phyloP scores from a whole-genome alignment of 2,888 invertebrate genomes.

The Microplitis deprimator region DNA sequence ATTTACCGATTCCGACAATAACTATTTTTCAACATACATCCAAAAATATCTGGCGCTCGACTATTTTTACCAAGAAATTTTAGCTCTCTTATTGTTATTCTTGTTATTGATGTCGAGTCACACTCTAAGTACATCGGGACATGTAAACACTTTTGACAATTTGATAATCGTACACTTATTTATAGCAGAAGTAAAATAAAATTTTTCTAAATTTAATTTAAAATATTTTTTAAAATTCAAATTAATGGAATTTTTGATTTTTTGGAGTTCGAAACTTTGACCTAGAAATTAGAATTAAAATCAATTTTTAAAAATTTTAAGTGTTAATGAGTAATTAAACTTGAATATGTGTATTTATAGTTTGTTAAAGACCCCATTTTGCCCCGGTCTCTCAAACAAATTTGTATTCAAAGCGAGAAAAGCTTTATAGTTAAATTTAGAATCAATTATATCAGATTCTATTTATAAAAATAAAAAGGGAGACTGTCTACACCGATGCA shows the following conservation, averaged over 20 bases:
- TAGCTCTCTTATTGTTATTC: not conserved
- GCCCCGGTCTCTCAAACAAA: not conserved
- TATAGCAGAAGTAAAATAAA: not conserved
- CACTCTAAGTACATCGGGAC: not conserved
- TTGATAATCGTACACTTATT: not conserved
- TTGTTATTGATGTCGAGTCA: not conserved
- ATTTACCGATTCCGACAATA: conserved; percentile 19
- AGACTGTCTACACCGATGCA: not conserved
- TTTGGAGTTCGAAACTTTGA: too few species aligned
- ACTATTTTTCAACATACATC: conserved; percentile 7
- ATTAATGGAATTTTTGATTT: too few species aligned
- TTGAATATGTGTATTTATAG: not conserved
- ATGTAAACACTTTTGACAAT: not conserved
- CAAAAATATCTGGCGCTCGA: conserved; percentile 2
- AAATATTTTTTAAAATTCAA: too few species aligned
- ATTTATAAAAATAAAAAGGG: not conserved
- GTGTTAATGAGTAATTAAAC: too few species aligned
- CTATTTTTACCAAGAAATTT: not conserved
- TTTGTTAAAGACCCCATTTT: not conserved
- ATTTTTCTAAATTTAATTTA: too few species aligned
- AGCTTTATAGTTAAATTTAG: not conserved
- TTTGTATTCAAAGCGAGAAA: not conserved
- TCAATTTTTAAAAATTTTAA: too few species aligned
- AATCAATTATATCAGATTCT: conserved; percentile 1
- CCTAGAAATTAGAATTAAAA: too few species aligned